Percentiles rank a stretch among this genome's conserved stretches.
These are phyloP conservation scores for Lanistes nyassanus DNA, from an alignment of 1,140 invertebrate species.

Conservation along the genomic window DNA sequence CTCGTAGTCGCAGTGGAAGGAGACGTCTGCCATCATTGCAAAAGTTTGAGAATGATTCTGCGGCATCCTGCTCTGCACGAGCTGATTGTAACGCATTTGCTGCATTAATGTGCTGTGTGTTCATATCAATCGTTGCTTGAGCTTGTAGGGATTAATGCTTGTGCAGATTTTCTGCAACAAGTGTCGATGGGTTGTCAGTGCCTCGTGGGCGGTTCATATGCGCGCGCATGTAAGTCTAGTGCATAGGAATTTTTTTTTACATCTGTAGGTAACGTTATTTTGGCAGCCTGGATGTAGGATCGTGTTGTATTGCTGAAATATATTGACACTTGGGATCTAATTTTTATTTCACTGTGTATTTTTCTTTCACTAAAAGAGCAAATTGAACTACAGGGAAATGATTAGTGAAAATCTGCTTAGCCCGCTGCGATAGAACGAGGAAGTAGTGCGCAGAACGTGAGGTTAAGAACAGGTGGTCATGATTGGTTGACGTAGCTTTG, in stretches of 20 bases:
- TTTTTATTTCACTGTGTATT: background rate
- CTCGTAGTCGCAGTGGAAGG: background rate
- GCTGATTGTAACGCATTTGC: background rate
- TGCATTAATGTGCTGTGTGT: background rate
- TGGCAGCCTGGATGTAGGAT: background rate
- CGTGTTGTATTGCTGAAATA: background rate
- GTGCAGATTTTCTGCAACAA: background rate
- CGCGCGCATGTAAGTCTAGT: background rate
- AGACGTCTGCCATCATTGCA: background rate
- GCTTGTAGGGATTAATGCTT: background rate
- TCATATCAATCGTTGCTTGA: background rate
- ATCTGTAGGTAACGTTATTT: background rate
- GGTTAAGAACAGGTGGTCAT: constrained; percentile 3
- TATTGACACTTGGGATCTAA: background rate
- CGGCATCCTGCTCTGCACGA: background rate
- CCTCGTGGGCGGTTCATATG: constrained; percentile 15
- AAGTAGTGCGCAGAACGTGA: constrained; percentile 12
- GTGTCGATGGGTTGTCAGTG: constrained; percentile 6
- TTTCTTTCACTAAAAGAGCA: constrained; percentile 5
- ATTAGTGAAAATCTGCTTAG: background rate
- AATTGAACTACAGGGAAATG: background rate
- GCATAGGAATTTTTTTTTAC: background rate
- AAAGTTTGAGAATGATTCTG: background rate
- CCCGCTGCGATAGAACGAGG: background rate
- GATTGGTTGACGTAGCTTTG: background rate